phyloP scores from a whole-genome alignment of 1,140 invertebrate species.

The Fopius arisanus region DNA sequence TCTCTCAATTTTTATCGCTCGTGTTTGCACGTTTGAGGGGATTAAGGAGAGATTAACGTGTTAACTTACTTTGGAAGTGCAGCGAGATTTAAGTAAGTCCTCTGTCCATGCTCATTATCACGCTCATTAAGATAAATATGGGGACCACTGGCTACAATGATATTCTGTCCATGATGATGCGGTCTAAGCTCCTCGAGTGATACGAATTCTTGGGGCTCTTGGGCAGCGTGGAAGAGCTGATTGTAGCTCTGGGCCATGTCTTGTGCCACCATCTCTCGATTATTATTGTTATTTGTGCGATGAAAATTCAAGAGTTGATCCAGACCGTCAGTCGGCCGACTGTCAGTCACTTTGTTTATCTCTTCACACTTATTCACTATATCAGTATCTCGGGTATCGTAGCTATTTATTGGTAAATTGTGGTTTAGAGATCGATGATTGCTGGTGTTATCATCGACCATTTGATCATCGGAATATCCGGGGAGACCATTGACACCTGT shows the following conservation, averaged over 20 bases:
- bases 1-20: not conserved
- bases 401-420: not conserved
- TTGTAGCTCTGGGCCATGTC: constrained; percentile 58
- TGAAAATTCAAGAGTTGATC: not conserved
- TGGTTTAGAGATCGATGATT: not conserved
- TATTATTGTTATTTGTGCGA: not conserved
- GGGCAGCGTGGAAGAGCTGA: constrained; percentile 52
- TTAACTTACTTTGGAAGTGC: constrained; percentile 55
- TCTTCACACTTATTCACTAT: not conserved
- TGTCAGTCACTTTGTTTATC: not conserved
- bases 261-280: constrained; percentile 56
- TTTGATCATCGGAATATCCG: constrained; percentile 1
- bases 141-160: constrained; percentile 7
- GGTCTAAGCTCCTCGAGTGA: constrained; percentile 55
- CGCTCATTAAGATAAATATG: constrained; percentile 29
- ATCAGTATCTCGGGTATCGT: not conserved
- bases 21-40: not conserved
- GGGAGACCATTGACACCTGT: not conserved
- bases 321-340: not conserved
- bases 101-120: constrained; percentile 28
- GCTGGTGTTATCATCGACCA: constrained; percentile 3
- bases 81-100: constrained; percentile 54
- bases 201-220: constrained; percentile 55
- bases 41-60: not conserved
- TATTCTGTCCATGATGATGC: constrained; percentile 31